phyloP scores from a whole-genome alignment of 2,113 vertebrate genomes.

The Glaucomys volans region DNA sequence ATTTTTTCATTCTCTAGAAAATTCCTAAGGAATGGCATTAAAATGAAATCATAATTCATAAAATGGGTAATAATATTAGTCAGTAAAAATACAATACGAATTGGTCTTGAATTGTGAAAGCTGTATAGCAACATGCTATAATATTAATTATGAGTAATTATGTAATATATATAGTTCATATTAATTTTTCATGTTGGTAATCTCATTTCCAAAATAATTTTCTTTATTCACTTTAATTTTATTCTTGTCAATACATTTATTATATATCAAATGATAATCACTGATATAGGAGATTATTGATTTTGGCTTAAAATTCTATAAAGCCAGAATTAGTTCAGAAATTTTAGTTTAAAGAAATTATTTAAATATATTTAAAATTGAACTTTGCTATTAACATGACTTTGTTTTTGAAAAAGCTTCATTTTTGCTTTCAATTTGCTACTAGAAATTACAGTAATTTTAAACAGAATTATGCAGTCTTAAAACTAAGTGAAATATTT shows the following conservation, averaged over 20 bases:
- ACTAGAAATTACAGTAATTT: conserved; percentile 66
- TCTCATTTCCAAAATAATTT: neutral
- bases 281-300: neutral
- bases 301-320: neutral
- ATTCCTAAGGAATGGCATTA: neutral
- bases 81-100: neutral
- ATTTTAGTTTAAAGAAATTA: conserved; percentile 38
- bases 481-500: conserved; percentile 66
- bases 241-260: neutral
- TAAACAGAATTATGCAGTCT: conserved; percentile 76
- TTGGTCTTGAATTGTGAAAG: neutral
- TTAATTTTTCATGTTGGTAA: neutral
- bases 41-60: neutral
- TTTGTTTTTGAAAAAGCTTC: conserved; percentile 48
- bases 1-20: neutral
- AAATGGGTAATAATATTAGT: neutral
- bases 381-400: neutral
- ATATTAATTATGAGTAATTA: neutral
- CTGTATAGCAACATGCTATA: neutral
- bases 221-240: neutral
- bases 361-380: conserved; percentile 44
- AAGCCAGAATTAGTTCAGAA: neutral
- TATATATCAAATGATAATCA: neutral
- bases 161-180: neutral
- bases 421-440: conserved; percentile 51